These are phyloP conservation scores for Noctua comes DNA, from an alignment of 2,888 invertebrate species.

Conservation along the genomic window DNA sequence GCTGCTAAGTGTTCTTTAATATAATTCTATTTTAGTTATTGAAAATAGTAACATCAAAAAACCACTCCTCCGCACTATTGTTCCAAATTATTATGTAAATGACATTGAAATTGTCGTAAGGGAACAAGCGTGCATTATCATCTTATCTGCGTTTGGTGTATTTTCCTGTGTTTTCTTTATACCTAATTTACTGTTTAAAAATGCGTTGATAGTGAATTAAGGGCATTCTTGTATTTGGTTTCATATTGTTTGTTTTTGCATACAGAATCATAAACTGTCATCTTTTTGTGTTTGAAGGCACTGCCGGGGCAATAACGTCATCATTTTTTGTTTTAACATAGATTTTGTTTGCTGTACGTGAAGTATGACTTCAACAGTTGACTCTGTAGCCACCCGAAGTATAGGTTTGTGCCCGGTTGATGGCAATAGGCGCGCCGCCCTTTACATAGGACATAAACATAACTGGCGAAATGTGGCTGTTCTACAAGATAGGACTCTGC, in stretches of 20 bases:
- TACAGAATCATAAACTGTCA: not conserved
- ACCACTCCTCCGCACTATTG: constrained; percentile 61
- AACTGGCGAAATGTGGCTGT: not conserved
- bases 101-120: constrained; percentile 74
- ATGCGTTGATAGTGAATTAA: constrained; percentile 67
- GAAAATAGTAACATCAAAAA: not conserved
- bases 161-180: constrained; percentile 69
- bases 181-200: constrained; percentile 72
- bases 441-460: not conserved
- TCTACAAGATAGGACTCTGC: not conserved
- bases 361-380: not conserved
- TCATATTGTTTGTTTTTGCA: constrained; percentile 32
- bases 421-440: not conserved
- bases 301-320: not conserved
- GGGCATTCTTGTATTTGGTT: constrained; percentile 65
- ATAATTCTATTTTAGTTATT: not conserved
- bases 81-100: constrained; percentile 80
- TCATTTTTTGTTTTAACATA: not conserved
- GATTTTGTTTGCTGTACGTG: not conserved
- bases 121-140: constrained; percentile 68
- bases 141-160: constrained; percentile 75
- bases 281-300: not conserved
- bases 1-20: not conserved
- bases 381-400: not conserved
- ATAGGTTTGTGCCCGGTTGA: not conserved